Percentiles rank a stretch among this genome's conserved stretches.
phyloP scores from a whole-genome alignment of 2,888 invertebrate genomes.

The Lucinisca nassula region DNA sequence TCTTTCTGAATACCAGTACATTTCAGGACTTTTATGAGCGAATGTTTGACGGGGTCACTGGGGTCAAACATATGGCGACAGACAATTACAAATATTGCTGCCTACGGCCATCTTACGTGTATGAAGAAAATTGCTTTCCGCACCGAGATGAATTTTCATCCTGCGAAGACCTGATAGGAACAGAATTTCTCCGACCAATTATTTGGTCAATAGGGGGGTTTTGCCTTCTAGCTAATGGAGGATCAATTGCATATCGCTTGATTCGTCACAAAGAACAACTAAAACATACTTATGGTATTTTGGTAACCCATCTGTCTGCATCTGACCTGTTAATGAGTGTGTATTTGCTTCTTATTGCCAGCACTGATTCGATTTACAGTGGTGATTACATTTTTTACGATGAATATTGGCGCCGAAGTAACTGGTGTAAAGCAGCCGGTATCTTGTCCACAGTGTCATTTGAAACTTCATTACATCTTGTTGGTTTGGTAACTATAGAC shows the following conservation, averaged over 20 bases:
- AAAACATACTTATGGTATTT: slow-evolving; percentile 42
- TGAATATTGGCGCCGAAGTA: slow-evolving; percentile 70
- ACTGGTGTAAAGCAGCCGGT: slow-evolving; percentile 73
- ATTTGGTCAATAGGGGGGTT: slow-evolving; percentile 62
- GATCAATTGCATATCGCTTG: neutral
- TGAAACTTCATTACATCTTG: slow-evolving; percentile 90
- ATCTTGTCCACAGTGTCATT: slow-evolving; percentile 88
- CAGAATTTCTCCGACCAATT: slow-evolving; percentile 44
- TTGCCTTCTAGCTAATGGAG: neutral
- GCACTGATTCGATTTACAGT: slow-evolving; percentile 68
- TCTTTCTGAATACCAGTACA: too few species aligned
- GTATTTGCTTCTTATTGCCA: slow-evolving; percentile 58
- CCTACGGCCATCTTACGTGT: slow-evolving; percentile 27
- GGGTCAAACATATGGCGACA: neutral
- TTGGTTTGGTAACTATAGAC: slow-evolving; percentile 91
- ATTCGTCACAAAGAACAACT: neutral
- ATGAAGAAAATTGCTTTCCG: slow-evolving; percentile 46
- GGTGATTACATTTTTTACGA: slow-evolving; percentile 72
- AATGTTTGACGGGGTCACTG: neutral
- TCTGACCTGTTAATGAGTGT: slow-evolving; percentile 42
- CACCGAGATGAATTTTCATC: slow-evolving; percentile 68
- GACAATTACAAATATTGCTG: slow-evolving; percentile 51
- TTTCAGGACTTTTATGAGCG: too few species aligned
- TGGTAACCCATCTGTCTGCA: slow-evolving; percentile 44
- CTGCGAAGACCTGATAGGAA: slow-evolving; percentile 69